These are phyloP conservation scores for Microchirus variegatus DNA, from an alignment of 2,797 vertebrate species.

Conservation along the genomic window DNA sequence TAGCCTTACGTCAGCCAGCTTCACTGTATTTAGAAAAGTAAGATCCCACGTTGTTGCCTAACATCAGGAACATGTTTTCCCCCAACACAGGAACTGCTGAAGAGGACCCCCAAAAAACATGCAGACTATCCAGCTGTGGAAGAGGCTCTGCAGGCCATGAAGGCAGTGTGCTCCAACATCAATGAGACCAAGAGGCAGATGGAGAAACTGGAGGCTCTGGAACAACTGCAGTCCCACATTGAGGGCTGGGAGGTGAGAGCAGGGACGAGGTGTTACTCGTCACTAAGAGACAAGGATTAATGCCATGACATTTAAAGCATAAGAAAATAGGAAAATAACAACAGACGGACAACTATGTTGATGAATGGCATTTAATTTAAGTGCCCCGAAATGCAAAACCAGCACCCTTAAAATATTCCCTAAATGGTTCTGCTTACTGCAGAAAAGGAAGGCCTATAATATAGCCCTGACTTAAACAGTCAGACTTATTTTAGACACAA, in stretches of 20 bases:
- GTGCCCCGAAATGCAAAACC: slow-evolving; percentile 3
- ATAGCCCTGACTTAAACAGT: slow-evolving; percentile 2
- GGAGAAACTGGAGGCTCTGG: slow-evolving; percentile 98
- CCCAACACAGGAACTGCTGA: slow-evolving; percentile 89
- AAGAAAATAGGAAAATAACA: neutral
- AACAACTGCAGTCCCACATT: slow-evolving; percentile 97
- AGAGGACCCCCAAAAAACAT: slow-evolving; percentile 95
- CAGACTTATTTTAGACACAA: slow-evolving; percentile 3
- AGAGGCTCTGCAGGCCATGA: slow-evolving; percentile 96
- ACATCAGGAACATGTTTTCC: neutral
- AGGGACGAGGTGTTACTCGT: neutral
- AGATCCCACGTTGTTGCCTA: neutral
- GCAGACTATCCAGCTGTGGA: slow-evolving; percentile 92
- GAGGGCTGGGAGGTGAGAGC: slow-evolving; percentile 97
- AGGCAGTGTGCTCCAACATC: slow-evolving; percentile 97
- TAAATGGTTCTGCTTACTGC: neutral
- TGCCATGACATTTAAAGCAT: slow-evolving; percentile 16
- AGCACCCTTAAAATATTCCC: neutral
- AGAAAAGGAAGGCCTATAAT: neutral
- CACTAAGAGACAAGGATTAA: neutral
- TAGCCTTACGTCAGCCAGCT: slow-evolving; percentile 51
- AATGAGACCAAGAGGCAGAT: slow-evolving; percentile 99
- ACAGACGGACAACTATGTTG: neutral
- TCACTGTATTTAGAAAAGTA: neutral
- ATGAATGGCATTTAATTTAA: neutral